phyloP scores from a whole-genome alignment of 2,888 invertebrate species.

The Rotaria sp. region DNA sequence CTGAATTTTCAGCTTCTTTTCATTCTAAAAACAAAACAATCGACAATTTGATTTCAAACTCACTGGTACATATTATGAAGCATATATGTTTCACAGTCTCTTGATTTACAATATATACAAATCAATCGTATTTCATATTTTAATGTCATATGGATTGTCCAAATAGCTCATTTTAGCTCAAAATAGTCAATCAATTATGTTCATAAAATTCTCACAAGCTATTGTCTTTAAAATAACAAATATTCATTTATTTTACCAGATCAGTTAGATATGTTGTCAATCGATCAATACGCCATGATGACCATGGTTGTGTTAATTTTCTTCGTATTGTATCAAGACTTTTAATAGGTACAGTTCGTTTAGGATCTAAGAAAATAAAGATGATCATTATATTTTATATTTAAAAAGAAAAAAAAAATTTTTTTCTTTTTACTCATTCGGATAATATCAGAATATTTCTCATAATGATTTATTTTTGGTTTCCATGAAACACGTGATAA shows the following conservation, averaged over 20 bases:
- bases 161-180: too few species aligned
- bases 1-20: too few species aligned
- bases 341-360: not conserved
- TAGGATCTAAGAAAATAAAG: not conserved
- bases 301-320: not conserved
- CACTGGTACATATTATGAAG: too few species aligned
- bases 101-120: too few species aligned
- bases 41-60: too few species aligned
- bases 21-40: too few species aligned
- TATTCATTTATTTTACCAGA: not conserved
- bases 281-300: constrained; percentile 19
- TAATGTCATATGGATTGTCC: too few species aligned
- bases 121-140: too few species aligned
- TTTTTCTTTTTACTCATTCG: not conserved
- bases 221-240: not conserved
- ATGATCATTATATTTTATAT: not conserved
- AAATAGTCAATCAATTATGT: too few species aligned
- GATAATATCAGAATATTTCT: constrained; percentile 23
- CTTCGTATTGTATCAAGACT: not conserved
- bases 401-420: not conserved
- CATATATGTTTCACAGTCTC: too few species aligned
- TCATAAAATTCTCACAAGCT: too few species aligned
- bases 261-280: constrained; percentile 1
- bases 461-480: constrained; percentile 18
- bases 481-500: constrained; percentile 3